A percentile compares a stretch with the other conserved stretches of the same genome.
Conservation (phyloP, 2,113 vertebrate species). For the Sclerurus mexicanus region DNA sequence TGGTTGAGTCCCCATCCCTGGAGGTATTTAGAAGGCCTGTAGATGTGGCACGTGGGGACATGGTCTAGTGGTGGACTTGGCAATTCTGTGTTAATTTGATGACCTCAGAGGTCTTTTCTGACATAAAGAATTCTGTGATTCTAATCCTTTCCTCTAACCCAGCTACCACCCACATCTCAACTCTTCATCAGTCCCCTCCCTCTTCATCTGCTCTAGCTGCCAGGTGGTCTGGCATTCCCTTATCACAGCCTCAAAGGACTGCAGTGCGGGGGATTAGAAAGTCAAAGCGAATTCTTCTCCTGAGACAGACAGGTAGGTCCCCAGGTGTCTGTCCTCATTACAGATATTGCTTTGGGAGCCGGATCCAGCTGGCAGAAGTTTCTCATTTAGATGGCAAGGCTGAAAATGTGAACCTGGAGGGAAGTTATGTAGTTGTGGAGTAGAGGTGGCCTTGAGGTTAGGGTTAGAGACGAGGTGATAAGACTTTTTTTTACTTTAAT, state of each 20-base stretch:
- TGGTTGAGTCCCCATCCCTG: not conserved
- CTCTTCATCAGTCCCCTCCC: not conserved
- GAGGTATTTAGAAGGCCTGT: not conserved
- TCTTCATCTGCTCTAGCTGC: slow-evolving; percentile 6
- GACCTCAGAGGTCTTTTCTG: not conserved
- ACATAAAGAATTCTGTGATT: not conserved
- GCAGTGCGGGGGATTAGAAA: not conserved
- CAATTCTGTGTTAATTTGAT: not conserved
- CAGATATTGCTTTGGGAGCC: not conserved
- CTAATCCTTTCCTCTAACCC: not conserved
- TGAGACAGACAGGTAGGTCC: slow-evolving; percentile 42
- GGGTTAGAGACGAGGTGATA: not conserved
- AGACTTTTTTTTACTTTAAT: not conserved
- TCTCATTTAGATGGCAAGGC: slow-evolving; percentile 18
- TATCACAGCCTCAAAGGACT: slow-evolving; percentile 1
- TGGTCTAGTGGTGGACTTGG: not conserved
- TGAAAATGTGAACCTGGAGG: slow-evolving; percentile 22
- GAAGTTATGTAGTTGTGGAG: not conserved
- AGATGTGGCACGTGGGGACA: not conserved
- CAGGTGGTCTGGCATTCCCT: slow-evolving; percentile 30
- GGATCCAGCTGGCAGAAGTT: slow-evolving; percentile 40
- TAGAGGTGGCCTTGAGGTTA: not conserved
- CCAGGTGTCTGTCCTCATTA: slow-evolving; percentile 55
- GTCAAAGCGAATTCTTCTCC: not conserved
- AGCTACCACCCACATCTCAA: not conserved